These are phyloP conservation scores for Lottia gigantea DNA, from an alignment of 2,888 invertebrate genomes.

Conservation along the genomic window DNA sequence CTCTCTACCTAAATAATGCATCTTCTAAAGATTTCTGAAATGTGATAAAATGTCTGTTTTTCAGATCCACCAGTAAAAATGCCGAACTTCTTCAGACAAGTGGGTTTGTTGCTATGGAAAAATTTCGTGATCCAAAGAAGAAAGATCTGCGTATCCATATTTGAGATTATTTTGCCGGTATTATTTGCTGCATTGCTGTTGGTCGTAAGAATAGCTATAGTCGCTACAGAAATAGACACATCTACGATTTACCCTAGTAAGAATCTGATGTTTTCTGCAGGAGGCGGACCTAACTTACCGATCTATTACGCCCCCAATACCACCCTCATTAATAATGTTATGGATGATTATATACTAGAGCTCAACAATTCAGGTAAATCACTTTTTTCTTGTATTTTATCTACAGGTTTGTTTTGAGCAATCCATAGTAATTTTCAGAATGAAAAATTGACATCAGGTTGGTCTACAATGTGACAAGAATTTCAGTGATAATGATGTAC, in stretches of 20 bases:
- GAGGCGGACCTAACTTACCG: background rate
- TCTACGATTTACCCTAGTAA: conserved; percentile 18
- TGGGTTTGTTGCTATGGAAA: conserved; percentile 55
- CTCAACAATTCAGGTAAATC: no score
- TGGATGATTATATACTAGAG: background rate
- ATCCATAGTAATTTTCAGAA: no score
- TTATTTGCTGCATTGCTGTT: conserved; percentile 47
- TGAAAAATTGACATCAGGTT: no score
- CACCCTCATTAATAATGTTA: background rate
- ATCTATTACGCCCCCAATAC: conserved; percentile 24
- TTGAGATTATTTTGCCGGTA: conserved; percentile 51
- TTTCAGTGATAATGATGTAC: no score
- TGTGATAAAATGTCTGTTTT: no score
- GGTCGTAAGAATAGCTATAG: conserved; percentile 32
- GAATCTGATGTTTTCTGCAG: background rate
- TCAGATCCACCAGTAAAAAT: background rate
- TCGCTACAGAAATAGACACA: background rate
- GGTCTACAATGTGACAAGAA: no score
- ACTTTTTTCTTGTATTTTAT: no score
- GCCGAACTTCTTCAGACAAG: conserved; percentile 34
- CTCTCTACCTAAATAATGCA: no score
- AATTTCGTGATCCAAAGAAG: conserved; percentile 48
- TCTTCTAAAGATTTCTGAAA: no score
- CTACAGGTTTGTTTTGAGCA: no score
- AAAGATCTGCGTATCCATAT: conserved; percentile 46